These are phyloP conservation scores for Molanna angustata DNA, from an alignment of 2,888 invertebrate species.

Conservation along the genomic window DNA sequence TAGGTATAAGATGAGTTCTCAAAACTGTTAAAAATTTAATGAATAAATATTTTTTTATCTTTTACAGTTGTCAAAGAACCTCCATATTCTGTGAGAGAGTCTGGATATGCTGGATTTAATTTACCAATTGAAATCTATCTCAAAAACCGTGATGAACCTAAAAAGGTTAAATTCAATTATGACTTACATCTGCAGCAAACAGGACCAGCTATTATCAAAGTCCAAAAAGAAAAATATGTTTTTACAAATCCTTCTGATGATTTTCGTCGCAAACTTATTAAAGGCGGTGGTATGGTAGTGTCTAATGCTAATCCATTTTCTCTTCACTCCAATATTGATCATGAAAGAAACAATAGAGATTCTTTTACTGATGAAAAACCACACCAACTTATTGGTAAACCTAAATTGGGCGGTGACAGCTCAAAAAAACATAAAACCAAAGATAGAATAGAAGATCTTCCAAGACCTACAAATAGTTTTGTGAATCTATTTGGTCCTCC, in stretches of 20 bases:
- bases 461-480: constrained; percentile 63
- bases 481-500: constrained; percentile 81
- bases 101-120: constrained; percentile 94
- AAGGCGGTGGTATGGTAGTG: constrained; percentile 74
- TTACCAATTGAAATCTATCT: constrained; percentile 88
- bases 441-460: constrained; percentile 56
- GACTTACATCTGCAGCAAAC: constrained; percentile 79
- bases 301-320: constrained; percentile 43
- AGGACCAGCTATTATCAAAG: constrained; percentile 68
- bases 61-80: constrained; percentile 84
- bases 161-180: constrained; percentile 78
- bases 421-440: constrained; percentile 61
- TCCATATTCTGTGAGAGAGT: constrained; percentile 85
- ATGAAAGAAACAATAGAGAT: constrained; percentile 57
- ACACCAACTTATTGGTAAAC: constrained; percentile 65
- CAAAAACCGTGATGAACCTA: constrained; percentile 87
- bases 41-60: neutral
- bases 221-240: constrained; percentile 77
- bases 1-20: neutral
- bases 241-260: constrained; percentile 87
- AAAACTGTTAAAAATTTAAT: too few relatives aligned
- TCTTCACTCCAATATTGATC: constrained; percentile 49
- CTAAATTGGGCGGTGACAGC: constrained; percentile 62
- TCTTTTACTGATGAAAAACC: constrained; percentile 57
- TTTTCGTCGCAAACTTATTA: constrained; percentile 80